Base-by-base conservation (phyloP, 2,888 invertebrate species). In the Hirtodrosophila cameraria region DNA sequence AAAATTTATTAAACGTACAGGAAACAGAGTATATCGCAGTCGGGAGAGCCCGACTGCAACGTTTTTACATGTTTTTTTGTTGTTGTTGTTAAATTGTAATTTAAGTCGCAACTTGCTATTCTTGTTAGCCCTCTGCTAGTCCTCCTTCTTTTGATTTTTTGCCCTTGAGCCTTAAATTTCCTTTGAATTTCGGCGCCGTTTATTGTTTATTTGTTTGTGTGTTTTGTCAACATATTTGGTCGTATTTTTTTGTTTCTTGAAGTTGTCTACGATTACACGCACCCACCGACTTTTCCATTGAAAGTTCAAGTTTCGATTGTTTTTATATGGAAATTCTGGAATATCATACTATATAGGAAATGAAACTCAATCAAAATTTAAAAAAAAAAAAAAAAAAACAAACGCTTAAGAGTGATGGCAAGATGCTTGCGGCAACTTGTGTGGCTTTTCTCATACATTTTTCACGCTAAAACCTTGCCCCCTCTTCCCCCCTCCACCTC, bases 371-470 rank as follows among this genome's bases (percentile, higher is more conserved):
- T 79, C 79, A 79, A 83, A 63, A n/a, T n/a, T n/a, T n/a, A n/a
- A n/a, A n/a, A n/a, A n/a, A n/a, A n/a, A n/a, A n/a, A n/a, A n/a
- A n/a, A n/a, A n/a, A n/a, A n/a, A n/a, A n/a, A n/a, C n/a, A n/a
- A 9, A 59, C 57, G 60, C 72, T 54, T 72, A 66, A 66, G 49
- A n/a, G n/a, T n/a, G n/a, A 41, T 36, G 53, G 31, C 62, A 35
- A 53, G n/a, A n/a, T n/a, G n/a, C 59, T 61, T 48, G 3, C 2
- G 60, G 48, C 80, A 53, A 85, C 80, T 80, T 80, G 80, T 80
- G 80, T 80, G 80, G 80, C 85, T 80, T 84, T 75, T 75, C 79
- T 82, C 85, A 82, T 82, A 63, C 75, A 82, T 80, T 80, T 80
- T 80, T 80, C 85, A 78, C 79, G 64, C 67, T 82, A 85, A 80